phyloP scores from a whole-genome alignment of 2,113 vertebrate species.

The Festucalex cinctus region DNA sequence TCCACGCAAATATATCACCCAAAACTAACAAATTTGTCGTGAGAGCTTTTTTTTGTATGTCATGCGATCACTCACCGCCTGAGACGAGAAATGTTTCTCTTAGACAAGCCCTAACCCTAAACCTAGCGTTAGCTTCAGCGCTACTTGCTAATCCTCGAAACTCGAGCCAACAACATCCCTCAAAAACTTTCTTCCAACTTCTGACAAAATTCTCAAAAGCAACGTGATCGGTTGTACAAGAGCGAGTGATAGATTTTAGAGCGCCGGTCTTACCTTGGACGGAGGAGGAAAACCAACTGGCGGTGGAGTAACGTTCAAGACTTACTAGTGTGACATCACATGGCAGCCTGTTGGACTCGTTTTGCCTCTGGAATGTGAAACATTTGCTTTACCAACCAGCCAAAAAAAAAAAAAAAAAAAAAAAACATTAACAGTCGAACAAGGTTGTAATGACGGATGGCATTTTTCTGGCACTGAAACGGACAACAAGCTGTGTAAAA shows the following conservation, averaged over 20 bases:
- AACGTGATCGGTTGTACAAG: background rate
- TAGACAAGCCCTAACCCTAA: background rate
- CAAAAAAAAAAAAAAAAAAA: too few species aligned
- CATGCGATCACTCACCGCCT: too few species aligned
- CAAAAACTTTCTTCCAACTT: background rate
- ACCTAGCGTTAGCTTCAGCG: background rate
- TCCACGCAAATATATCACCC: background rate
- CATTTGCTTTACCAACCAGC: background rate
- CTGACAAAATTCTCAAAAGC: background rate
- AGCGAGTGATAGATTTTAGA: background rate
- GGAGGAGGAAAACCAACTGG: conserved; percentile 6
- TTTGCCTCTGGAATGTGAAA: background rate
- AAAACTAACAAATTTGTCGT: background rate
- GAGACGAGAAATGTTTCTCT: background rate
- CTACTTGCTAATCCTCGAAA: background rate
- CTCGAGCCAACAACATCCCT: background rate
- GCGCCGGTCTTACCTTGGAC: conserved; percentile 38
- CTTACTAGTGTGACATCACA: background rate
- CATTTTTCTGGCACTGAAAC: background rate
- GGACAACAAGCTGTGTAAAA: too few species aligned
- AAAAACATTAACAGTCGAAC: background rate
- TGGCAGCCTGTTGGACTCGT: background rate
- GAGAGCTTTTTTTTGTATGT: background rate
- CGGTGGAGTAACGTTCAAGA: background rate
- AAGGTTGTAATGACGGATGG: background rate